phyloP scores from a whole-genome alignment of 2,113 vertebrate species.

The Dicentrarchus labrax region DNA sequence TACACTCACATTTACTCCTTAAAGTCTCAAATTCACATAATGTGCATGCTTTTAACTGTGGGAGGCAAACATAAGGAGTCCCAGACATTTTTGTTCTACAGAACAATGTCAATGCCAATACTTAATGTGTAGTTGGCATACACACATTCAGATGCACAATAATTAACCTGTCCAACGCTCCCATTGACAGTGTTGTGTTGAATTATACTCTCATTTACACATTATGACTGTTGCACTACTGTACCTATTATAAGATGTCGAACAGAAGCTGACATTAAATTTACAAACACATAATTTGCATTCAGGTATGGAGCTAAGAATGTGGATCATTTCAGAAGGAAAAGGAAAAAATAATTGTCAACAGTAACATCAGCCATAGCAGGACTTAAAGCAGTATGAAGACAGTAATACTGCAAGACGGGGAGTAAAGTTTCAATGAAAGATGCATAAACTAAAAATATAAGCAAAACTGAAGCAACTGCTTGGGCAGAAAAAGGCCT shows the following conservation, averaged over 20 bases:
- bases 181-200: not conserved
- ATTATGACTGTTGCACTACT: not conserved
- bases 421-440: not conserved
- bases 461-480: conserved; percentile 11
- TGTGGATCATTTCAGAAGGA: not conserved
- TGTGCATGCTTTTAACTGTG: not conserved
- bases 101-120: not conserved
- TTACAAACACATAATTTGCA: not conserved
- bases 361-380: not conserved
- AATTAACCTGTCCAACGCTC: not conserved
- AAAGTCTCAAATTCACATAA: not conserved
- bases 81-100: not conserved
- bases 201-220: conserved; percentile 12
- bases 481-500: not conserved
- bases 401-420: not conserved
- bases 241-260: not conserved
- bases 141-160: not conserved
- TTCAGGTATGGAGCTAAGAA: conserved; percentile 2
- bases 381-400: not conserved
- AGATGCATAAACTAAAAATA: conserved; percentile 18
- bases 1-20: not conserved
- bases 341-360: not conserved
- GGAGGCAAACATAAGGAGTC: not conserved
- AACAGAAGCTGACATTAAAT: conserved; percentile 5
- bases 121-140: conserved; percentile 2